These are phyloP conservation scores for Ursus arctos DNA, from an alignment of 2,113 vertebrate species.

Conservation along the genomic window DNA sequence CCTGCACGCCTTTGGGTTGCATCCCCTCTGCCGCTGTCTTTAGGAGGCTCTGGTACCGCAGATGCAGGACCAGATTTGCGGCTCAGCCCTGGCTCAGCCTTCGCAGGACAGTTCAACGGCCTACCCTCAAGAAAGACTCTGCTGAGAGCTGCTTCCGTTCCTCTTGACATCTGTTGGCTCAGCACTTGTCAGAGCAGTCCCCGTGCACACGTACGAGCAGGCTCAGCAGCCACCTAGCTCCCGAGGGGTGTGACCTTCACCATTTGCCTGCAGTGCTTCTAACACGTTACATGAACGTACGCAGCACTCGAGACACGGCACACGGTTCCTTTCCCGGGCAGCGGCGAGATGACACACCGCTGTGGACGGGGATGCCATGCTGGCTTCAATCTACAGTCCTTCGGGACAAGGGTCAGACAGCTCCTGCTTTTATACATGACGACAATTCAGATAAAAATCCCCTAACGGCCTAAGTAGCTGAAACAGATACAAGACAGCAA, in stretches of 20 bases:
- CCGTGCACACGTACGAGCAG: rapidly evolving
- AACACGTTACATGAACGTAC: rapidly evolving
- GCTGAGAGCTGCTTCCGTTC: rapidly evolving
- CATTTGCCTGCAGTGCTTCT: background rate
- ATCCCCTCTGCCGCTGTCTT: background rate
- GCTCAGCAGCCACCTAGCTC: background rate
- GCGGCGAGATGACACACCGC: background rate
- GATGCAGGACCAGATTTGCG: rapidly evolving
- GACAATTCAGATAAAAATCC: background rate
- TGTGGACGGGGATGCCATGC: background rate
- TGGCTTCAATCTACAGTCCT: background rate
- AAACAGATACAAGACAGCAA: background rate
- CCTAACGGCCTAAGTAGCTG: background rate
- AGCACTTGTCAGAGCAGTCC: background rate
- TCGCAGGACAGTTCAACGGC: background rate
- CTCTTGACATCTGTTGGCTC: too few relatives aligned
- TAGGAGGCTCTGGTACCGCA: background rate
- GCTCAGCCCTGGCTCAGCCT: background rate
- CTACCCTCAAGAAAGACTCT: background rate
- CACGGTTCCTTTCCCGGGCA: background rate
- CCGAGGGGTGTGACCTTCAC: background rate
- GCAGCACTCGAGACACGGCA: background rate
- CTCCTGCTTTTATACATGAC: background rate
- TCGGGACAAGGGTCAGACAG: background rate
- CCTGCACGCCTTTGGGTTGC: background rate